Evolutionary conservation across 2,113 vertebrate genomes (phyloP).

Genomic region (Bufo gargarizans): DNA sequence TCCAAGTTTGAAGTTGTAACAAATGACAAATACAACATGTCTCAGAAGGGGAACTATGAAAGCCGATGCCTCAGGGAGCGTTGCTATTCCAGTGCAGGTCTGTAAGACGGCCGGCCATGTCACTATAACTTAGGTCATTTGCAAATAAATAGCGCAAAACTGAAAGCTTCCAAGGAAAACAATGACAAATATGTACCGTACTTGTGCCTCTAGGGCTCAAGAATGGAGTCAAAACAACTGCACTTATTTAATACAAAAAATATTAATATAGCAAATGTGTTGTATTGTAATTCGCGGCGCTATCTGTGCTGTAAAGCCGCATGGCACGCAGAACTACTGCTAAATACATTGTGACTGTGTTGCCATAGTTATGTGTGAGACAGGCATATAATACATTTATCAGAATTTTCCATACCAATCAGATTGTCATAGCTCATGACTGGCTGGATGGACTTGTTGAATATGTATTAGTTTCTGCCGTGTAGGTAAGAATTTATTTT

Average conservation of each 20-base stretch:
- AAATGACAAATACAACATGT: constrained; percentile 21
- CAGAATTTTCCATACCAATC: constrained; percentile 41
- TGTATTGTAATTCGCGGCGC: not conserved
- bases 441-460: constrained; percentile 36
- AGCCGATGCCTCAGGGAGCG: not conserved
- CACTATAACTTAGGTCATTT: constrained; percentile 22
- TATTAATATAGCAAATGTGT: constrained; percentile 6
- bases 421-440: constrained; percentile 37
- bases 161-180: not conserved
- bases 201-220: not conserved
- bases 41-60: not conserved
- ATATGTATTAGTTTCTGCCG: constrained; percentile 42
- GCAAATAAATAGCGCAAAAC: constrained; percentile 22
- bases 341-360: constrained; percentile 39
- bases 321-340: not conserved
- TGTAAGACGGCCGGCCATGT: constrained; percentile 9
- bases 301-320: not conserved
- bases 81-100: constrained; percentile 15
- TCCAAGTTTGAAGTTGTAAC: not conserved
- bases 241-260: not conserved
- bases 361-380: constrained; percentile 33
- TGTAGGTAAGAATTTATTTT: constrained; percentile 42
- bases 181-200: not conserved
- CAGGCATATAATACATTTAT: constrained; percentile 40
- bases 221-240: not conserved